These are phyloP conservation scores for Eulimnadia texana DNA, from an alignment of 1,140 invertebrate genomes.

Conservation along the genomic window DNA sequence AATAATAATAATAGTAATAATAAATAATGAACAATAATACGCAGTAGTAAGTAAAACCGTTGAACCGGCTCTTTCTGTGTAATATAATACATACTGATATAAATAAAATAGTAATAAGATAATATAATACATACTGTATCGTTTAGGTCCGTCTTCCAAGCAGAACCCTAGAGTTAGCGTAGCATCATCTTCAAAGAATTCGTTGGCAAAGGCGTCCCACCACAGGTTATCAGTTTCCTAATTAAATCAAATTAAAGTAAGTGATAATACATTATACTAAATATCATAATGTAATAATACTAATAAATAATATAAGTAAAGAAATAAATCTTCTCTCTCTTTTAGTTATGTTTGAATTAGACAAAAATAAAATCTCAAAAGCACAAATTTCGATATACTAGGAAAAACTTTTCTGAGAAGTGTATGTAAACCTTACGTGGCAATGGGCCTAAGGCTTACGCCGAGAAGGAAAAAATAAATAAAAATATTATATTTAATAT, in stretches of 20 bases:
- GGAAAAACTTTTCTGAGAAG: no score
- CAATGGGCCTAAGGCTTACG: no score
- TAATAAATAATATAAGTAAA: no score
- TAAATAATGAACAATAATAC: neutral
- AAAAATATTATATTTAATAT: no score
- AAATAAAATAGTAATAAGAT: neutral
- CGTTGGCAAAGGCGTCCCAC: conserved; percentile 98
- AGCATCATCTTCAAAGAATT: conserved; percentile 98
- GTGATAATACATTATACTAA: neutral
- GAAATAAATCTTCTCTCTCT: no score
- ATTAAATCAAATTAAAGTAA: conserved; percentile 21
- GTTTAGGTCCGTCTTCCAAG: conserved; percentile 93
- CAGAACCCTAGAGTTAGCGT: conserved; percentile 90
- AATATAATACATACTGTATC: conserved; percentile 65
- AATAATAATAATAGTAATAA: no score
- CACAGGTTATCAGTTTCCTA: conserved; percentile 95
- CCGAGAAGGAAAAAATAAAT: no score
- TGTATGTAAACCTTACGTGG: no score
- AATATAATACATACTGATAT: neutral
- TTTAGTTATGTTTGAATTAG: no score
- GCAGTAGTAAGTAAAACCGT: no score
- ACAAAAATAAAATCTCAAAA: no score
- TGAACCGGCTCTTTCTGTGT: neutral
- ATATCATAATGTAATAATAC: conserved; percentile 26
- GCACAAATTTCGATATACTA: no score